These are phyloP conservation scores for Candoia aspera DNA, from an alignment of 2,113 vertebrate species.

Conservation along the genomic window DNA sequence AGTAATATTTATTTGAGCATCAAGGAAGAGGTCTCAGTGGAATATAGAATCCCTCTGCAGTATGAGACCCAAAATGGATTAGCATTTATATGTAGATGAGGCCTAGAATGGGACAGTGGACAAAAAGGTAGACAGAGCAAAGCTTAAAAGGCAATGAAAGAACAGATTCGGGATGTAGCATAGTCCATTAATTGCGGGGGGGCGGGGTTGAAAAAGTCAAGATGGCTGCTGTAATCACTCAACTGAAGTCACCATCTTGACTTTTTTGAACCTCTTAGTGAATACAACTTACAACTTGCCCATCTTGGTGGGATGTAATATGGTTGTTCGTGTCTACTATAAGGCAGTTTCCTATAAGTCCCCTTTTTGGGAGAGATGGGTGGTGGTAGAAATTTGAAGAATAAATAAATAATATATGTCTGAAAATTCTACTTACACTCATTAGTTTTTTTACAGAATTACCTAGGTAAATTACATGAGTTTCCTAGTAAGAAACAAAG, in stretches of 20 bases:
- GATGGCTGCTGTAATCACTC: background rate
- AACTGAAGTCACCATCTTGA: background rate
- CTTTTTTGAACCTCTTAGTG: background rate
- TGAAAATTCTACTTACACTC: too few relatives aligned
- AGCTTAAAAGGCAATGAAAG: background rate
- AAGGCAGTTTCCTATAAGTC: too few relatives aligned
- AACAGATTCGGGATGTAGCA: background rate
- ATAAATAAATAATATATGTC: too few relatives aligned
- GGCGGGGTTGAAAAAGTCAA: background rate
- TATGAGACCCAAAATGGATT: background rate
- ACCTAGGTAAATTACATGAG: too few relatives aligned
- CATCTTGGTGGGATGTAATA: too few relatives aligned
- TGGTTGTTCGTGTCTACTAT: too few relatives aligned
- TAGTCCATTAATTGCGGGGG: background rate
- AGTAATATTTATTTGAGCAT: background rate
- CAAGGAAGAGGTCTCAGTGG: background rate
- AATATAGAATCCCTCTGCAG: background rate
- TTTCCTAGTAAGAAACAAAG: background rate
- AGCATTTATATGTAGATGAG: background rate
- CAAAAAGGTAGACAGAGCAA: background rate
- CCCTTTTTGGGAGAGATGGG: too few relatives aligned
- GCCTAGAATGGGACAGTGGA: background rate
- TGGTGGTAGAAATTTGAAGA: too few relatives aligned
- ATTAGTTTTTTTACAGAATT: too few relatives aligned
- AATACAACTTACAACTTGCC: too few relatives aligned